Base-by-base conservation (phyloP, 2,888 invertebrate species). In the Anoplius nigerrimus region DNA sequence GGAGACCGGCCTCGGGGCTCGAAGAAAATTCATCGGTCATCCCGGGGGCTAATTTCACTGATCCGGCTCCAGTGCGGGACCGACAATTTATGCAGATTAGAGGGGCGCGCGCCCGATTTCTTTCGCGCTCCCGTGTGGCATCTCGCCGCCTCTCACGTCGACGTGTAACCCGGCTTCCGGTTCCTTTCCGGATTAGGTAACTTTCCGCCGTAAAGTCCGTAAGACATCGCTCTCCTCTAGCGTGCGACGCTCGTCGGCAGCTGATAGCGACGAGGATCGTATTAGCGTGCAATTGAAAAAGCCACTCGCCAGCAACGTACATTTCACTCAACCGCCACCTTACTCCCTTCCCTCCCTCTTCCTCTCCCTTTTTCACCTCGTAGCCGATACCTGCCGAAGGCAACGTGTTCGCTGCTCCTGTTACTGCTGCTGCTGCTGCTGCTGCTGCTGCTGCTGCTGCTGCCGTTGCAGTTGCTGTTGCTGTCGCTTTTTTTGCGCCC, bases 211-310 rank as follows among this genome's bases (percentile, higher is more conserved):
- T 48, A 48, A 48, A 48, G 20, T 46, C 45, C 57, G 16, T n/a
- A n/a, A n/a, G n/a, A n/a, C n/a, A n/a, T n/a, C 43, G 20, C 46
- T 46, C 20, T 24, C 61, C 24, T 27, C 8, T 72, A 54, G 72
- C 71, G 64, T 67, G 71, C 66, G 58, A 21, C 43, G 6, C 8
- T 52, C 24, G 34, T 48, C 22, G 3, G 54, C 57, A n/a, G 64
- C 62, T 72, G 64, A 72, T 27, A 11, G 34, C 1, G 4, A 16
- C 13, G 27, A 64, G 62, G 66, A 62, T 54, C 56, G 21, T 69
- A 66, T 71, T 60, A 71, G 59, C 59, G 57, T 71, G 60, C 62
- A 64, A 73, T 68, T 68, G 70, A 66, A 73, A 73, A 71, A 71
- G 42, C 57, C 21, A 61, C 52, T 58, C 48, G 0, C 45, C 48